Evolutionary conservation across 2,797 vertebrate species (phyloP), one percentile per base, ranked within the genome.

Genomic region (Mus spretus): DNA sequence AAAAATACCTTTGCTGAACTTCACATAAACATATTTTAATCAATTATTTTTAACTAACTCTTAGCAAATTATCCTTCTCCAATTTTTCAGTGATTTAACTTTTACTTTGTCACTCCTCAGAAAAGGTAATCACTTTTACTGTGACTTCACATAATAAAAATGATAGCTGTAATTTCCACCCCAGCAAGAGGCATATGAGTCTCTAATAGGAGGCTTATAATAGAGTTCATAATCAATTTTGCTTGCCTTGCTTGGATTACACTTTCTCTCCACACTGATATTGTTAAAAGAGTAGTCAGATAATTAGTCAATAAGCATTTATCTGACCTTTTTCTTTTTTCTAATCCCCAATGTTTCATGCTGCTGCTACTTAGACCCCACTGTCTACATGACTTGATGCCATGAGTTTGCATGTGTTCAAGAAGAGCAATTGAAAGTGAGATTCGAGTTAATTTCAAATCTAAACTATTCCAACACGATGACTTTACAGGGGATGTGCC

Each of bases 81-180:
- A 75, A 13, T 72, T 81, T 80, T 20, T 93, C 74, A 90, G 8
- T 59, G 47, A 89, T 93, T 61, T 34, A 28, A 28, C 0, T 3
- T 88, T 84, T 31, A 78, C 86, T 89, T 40, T 89, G 37, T 47
- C 72, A 34, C 10, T 61, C 83, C 89, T 37, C 28, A 75, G 34
- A 95, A 91, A 87, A 13, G 78, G 47, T n/a, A 79, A 53, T 67
- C 80, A 72, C 3, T 85, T 84, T 1, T 13, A 82, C 37, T 2
- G 3, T 78, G 24, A 87, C 55, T 34, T 77, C 40, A 77, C 2
- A 67, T 77, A 85, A 70, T 74, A 88, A 61, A 92, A 91, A 85
- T 79, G 31, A 67, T 55, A 87, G 75, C 61, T 61, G 2, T 74
- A 83, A 92, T 75, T 89, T 89, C 59, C 50, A 95, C 8, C 79